Evolutionary conservation across 2,797 vertebrate genomes (phyloP).

Genomic region (Megalops cyprinoides): DNA sequence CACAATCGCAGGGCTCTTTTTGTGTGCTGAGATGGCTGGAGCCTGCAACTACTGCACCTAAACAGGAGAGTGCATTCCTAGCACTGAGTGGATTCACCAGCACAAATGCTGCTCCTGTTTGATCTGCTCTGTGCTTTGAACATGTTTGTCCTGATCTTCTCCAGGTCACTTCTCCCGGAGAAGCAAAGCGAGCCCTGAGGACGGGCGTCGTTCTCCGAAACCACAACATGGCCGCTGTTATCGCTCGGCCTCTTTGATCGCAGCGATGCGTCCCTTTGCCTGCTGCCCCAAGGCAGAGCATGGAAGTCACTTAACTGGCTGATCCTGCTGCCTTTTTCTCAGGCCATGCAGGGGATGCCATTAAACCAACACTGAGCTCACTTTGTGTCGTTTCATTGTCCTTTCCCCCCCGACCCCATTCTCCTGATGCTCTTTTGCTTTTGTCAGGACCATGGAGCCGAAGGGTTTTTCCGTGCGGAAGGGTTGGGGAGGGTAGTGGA

Average conservation of each 20-base stretch:
- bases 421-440: constrained; percentile 12
- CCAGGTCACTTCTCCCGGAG: constrained; percentile 69
- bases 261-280: constrained; percentile 37
- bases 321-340: constrained; percentile 63
- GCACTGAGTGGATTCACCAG: background rate
- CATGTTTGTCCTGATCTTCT: constrained; percentile 61
- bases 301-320: constrained; percentile 66
- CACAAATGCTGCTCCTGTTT: constrained; percentile 6
- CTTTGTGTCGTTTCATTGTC: constrained; percentile 54
- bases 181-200: constrained; percentile 52
- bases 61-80: too few relatives aligned
- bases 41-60: too few relatives aligned
- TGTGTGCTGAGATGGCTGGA: too few relatives aligned
- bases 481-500: too few relatives aligned
- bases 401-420: background rate
- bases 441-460: constrained; percentile 4
- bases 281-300: constrained; percentile 37
- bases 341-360: constrained; percentile 59
- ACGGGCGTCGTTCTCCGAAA: constrained; percentile 42
- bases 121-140: constrained; percentile 51
- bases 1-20: too few relatives aligned
- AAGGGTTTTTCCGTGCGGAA: background rate
- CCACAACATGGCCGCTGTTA: constrained; percentile 51
- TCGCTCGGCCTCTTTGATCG: constrained; percentile 33
- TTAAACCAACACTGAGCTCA: constrained; percentile 55